Evolutionary conservation across 2,797 vertebrate species (phyloP), one percentile per base, ranked within the genome.

Genomic region (Bradypodion ventrale): DNA sequence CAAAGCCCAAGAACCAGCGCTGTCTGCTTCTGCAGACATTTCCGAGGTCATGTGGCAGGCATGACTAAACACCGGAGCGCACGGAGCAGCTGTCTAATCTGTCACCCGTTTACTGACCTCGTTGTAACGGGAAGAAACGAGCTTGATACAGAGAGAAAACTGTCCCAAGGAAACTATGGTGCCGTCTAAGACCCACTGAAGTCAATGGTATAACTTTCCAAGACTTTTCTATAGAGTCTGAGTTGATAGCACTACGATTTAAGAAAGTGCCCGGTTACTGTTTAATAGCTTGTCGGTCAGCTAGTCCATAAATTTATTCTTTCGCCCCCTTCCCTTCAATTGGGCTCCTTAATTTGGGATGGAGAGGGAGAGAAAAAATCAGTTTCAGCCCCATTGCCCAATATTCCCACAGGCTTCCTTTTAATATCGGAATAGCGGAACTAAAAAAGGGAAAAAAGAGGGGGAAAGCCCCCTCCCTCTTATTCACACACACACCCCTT

Each of bases 231-330:
- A 56, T 73, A 52, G 32, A 72, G 37, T 37, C 59, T 65, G 35
- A 44, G 5, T 27, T 19, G 1, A 0, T 44, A 37, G 49, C 23
- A 29, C 42, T 68, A 46, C 0, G 69, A 0, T 0, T 80, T 83
- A 25, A 0, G 0, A 81, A 25, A 62, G 35, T 2, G 49, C 56
- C 1, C 23, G 49, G 44, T 29, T 49, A 66, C 29, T 6, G 63
- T 91, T 78, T 80, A 85, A n/a, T n/a, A n/a, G 27, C 78, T 89
- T 15, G 56, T 56, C 10, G 15, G 52, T 16, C 52, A 56, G 15
- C 52, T 15, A 77, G 69, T 68, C 65, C 49, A 29, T 1, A 52
- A 72, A 77, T 76, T 75, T 4, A 16, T 16, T n/a, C n/a, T 5
- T 19, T 25, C 23, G 52, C 37, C 21, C 8, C n/a, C 5, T 68